phyloP scores from a whole-genome alignment of 2,888 invertebrate genomes.

The Helleia helle region DNA sequence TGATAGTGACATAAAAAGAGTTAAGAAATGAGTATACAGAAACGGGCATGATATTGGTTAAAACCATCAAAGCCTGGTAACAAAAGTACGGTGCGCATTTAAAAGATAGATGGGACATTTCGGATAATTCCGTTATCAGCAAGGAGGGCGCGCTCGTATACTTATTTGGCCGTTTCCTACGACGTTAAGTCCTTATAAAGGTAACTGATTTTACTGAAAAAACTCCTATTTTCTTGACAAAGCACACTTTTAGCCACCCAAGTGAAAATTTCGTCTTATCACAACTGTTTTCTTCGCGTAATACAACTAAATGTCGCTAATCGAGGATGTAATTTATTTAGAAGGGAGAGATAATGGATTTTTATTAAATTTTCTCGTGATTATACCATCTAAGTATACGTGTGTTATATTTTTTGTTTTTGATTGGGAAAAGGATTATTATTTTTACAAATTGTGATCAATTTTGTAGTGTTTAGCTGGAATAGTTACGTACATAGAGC shows the following conservation, averaged over 20 bases:
- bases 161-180: slow-evolving; percentile 63
- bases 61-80: slow-evolving; percentile 36
- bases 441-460: too few relatives aligned
- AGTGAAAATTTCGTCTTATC: slow-evolving; percentile 41
- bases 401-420: too few relatives aligned
- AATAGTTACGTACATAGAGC: too few relatives aligned
- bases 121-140: slow-evolving; percentile 79
- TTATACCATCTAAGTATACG: too few relatives aligned
- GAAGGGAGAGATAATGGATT: neutral
- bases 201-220: slow-evolving; percentile 62
- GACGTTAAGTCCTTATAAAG: slow-evolving; percentile 67
- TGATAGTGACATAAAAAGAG: too few relatives aligned
- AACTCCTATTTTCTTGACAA: slow-evolving; percentile 62
- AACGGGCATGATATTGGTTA: neutral
- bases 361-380: neutral
- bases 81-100: slow-evolving; percentile 74
- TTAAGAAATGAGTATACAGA: too few relatives aligned
- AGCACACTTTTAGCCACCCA: slow-evolving; percentile 52
- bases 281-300: slow-evolving; percentile 10
- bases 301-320: slow-evolving; percentile 10
- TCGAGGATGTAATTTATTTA: neutral
- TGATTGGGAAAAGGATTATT: too few relatives aligned
- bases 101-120: slow-evolving; percentile 78
- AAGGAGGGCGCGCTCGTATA: slow-evolving; percentile 66
- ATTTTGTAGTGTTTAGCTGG: too few relatives aligned